Evolutionary conservation across 1,140 invertebrate species (phyloP).

Genomic region (Danaus plexippus): DNA sequence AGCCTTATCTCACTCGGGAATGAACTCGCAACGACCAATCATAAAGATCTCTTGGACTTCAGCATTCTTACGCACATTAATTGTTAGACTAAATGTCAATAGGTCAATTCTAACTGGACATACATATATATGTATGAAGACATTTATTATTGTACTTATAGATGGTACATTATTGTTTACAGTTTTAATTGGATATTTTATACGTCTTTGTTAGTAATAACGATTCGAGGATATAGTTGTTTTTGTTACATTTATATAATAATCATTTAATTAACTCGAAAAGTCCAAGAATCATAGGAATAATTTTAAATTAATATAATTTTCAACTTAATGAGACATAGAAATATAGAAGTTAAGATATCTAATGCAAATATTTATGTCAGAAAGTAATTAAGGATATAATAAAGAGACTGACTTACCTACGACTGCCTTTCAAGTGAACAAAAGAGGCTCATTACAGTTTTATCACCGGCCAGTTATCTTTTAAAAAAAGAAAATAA

Average conservation of each 20-base stretch:
- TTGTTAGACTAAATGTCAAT: slow-evolving; percentile 36
- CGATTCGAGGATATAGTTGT: slow-evolving; percentile 5
- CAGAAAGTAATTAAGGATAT: slow-evolving; percentile 8
- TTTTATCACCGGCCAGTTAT: slow-evolving; percentile 18
- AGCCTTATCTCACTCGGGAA: slow-evolving; percentile 40
- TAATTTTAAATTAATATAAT: too few species aligned
- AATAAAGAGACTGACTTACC: slow-evolving; percentile 1
- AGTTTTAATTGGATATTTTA: slow-evolving; percentile 15
- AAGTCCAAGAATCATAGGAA: too few species aligned
- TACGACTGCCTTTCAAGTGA: background rate
- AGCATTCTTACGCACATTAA: slow-evolving; percentile 28
- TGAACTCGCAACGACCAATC: slow-evolving; percentile 33
- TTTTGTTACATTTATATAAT: background rate
- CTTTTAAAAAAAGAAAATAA: slow-evolving; percentile 29
- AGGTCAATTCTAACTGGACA: slow-evolving; percentile 25
- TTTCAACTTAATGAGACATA: too few species aligned
- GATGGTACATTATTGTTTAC: slow-evolving; percentile 10
- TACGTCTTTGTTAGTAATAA: slow-evolving; percentile 13
- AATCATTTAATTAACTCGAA: slow-evolving; percentile 9
- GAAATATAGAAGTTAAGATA: too few species aligned
- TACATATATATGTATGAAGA: slow-evolving; percentile 16
- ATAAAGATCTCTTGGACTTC: slow-evolving; percentile 32
- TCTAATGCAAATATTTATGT: too few species aligned
- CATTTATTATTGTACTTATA: slow-evolving; percentile 19
- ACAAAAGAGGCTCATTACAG: slow-evolving; percentile 16